Base-by-base conservation (phyloP, 2,888 invertebrate species). In the Hirtodrosophila cameraria region DNA sequence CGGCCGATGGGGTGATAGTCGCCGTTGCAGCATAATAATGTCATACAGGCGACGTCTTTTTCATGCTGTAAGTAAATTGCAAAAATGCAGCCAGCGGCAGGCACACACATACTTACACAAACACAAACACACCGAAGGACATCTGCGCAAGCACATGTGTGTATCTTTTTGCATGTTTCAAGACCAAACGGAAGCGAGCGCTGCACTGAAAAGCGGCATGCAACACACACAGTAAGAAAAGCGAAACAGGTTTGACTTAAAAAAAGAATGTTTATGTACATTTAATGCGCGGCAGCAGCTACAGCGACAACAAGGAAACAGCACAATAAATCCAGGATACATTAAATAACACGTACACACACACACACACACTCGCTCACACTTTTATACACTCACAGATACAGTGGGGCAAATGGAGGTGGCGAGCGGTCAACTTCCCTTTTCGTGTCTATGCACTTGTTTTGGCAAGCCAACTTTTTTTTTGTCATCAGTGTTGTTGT, bases 251-350 rank as follows among this genome's bases (percentile, higher is more conserved):
- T 39, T 45, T 45, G 52, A 65, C 45, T 45, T 45, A 54, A 65
- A 60, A 54, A 46, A 60, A 61, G 54, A 72, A 77, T 75, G 55
- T 82, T 79, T 82, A 75, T 82, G 76, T 72, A 74, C 79, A 72
- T 82, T 84, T 81, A 82, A 84, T 75, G 70, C 73, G 70, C 64
- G 61, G 64, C 67, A 69, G 76, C 70, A 70, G 73, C 49, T 42
- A 54, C 59, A 61, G 50, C 57, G 39, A 50, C 62, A 75, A 67
- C 71, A 66, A 69, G 79, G 79, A 82, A 81, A 73, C 87, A 82
- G 72, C 72, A 80, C 78, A 85, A 86, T 86, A 86, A 86, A 86
- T 86, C 79, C 84, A 81, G 85, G 87, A 87, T 86, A 82, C 87
- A 86, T 86, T 87, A 87, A 86, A 83, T 87, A 86, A 86, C 81